phyloP scores from a whole-genome alignment of 2,888 invertebrate species.

The Drosophila crucigera region DNA sequence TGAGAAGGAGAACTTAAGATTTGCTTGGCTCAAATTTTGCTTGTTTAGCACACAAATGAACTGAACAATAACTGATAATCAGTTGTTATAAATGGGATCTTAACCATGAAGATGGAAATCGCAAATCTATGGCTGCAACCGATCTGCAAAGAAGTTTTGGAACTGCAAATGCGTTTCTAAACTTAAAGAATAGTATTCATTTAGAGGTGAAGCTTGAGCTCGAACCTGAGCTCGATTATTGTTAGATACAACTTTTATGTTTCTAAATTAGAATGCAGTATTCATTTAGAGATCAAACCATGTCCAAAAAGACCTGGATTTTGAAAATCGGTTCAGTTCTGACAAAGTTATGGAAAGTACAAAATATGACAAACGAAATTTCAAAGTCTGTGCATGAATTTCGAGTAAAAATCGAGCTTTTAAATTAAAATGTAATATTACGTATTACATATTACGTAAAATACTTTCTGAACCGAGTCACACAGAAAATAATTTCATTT shows the following conservation, averaged over 20 bases:
- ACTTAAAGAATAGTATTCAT: background rate
- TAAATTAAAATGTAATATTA: background rate
- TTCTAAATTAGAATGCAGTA: background rate
- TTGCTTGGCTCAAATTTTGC: background rate
- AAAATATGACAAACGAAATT: background rate
- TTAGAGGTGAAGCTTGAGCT: background rate
- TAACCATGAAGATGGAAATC: background rate
- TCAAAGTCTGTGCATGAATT: background rate
- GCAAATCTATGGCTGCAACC: background rate
- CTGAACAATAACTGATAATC: slow-evolving; percentile 7
- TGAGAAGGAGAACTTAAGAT: background rate
- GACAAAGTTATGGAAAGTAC: background rate
- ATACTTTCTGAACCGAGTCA: background rate
- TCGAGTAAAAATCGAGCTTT: background rate
- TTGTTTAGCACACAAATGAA: slow-evolving; percentile 14
- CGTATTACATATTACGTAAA: background rate
- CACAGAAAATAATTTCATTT: slow-evolving; percentile 2
- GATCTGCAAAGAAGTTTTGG: background rate
- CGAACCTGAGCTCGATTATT: too few relatives aligned
- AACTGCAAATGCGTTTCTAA: background rate
- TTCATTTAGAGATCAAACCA: background rate
- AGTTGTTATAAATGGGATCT: background rate
- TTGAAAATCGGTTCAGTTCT: background rate
- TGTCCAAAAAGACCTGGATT: background rate
- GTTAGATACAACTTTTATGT: background rate